Evolutionary conservation across 2,888 invertebrate species (phyloP), one percentile per base, ranked within the genome.

Genomic region (Drosophila mettleri): DNA sequence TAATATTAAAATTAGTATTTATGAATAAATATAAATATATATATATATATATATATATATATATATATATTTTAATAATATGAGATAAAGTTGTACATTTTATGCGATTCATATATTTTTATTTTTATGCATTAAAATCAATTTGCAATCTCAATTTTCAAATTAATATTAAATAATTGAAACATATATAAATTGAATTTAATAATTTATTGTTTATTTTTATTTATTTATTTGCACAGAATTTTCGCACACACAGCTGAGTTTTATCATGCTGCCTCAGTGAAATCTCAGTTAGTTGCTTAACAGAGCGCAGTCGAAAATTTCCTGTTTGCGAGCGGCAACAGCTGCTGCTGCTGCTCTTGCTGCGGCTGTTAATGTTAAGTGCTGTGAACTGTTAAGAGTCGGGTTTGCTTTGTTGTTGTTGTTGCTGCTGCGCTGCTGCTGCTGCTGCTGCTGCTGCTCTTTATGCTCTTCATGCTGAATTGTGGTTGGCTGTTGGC

Each of bases 401-500:
- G 77, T 63, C 77, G 63, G 77, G 63, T 77, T 48, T 27, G 49
- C 20, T 46, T 48, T 53, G 34, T 38, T 69, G 51, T 46, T 54
- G 33, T 45, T 41, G 36, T 20, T 63, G 61, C 33, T 54, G 62
- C 20, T 55, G 43, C 16, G 43, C 16, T 58, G 62, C 39, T 43
- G 22, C 24, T 63, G 29, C 54, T 60, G 62, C 41, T 48, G n/a
- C 16, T 58, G 60, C 36, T 45, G 29, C 27, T 61, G 31, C 54
- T 66, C 60, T 66, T 72, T 71, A 46, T 16, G 60, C 69, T 74
- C 58, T 61, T 68, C 62, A 63, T 73, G 80, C 85, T 86, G 73
- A 65, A 65, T 65, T 86, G 74, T 86, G 85, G 88, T 86, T 86
- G 85, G 85, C 80, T 80, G 86, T 74, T 86, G 62, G 73, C 64